Percentiles rank a stretch among this genome's conserved stretches.
Evolutionary conservation across 1,140 invertebrate species (phyloP).

Genomic region (Drosophila sp.): DNA sequence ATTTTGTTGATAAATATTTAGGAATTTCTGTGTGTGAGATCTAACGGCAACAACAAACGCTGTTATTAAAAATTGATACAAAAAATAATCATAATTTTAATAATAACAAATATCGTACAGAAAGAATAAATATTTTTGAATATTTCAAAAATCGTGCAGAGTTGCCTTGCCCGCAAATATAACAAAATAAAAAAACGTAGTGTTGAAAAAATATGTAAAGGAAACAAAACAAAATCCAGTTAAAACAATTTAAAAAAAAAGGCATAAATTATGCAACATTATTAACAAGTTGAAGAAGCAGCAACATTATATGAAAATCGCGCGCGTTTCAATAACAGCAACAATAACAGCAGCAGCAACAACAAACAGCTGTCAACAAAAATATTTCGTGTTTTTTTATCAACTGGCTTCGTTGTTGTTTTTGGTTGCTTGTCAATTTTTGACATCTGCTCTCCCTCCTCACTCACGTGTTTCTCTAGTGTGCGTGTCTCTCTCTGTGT

Average conservation of each 20-base stretch:
- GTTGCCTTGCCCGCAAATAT: slow-evolving; percentile 34
- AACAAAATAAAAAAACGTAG: slow-evolving; percentile 32
- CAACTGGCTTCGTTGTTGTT: slow-evolving; percentile 22
- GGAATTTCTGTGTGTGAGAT: slow-evolving; percentile 44
- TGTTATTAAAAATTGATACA: slow-evolving; percentile 13
- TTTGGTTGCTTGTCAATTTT: slow-evolving; percentile 39
- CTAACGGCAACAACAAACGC: slow-evolving; percentile 15
- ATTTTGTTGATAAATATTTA: slow-evolving; percentile 38
- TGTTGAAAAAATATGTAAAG: slow-evolving; percentile 36
- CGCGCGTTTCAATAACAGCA: slow-evolving; percentile 34
- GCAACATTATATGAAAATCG: slow-evolving; percentile 31
- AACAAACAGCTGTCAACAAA: slow-evolving; percentile 44
- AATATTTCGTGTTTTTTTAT: slow-evolving; percentile 33
- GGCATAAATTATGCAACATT: slow-evolving; percentile 37
- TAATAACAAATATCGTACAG: slow-evolving; percentile 11
- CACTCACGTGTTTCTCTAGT: slow-evolving; percentile 11
- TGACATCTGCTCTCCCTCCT: slow-evolving; percentile 28
- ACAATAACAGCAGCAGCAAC: slow-evolving; percentile 4
- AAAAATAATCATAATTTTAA: slow-evolving; percentile 7
- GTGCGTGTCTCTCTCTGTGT: background rate
- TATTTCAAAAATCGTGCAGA: slow-evolving; percentile 28
- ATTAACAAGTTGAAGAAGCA: slow-evolving; percentile 34
- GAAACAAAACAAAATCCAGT: slow-evolving; percentile 4
- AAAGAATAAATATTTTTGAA: background rate
- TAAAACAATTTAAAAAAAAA: slow-evolving; percentile 6